These are phyloP conservation scores for Harpalus rufipes DNA, from an alignment of 2,888 invertebrate species.

Conservation along the genomic window DNA sequence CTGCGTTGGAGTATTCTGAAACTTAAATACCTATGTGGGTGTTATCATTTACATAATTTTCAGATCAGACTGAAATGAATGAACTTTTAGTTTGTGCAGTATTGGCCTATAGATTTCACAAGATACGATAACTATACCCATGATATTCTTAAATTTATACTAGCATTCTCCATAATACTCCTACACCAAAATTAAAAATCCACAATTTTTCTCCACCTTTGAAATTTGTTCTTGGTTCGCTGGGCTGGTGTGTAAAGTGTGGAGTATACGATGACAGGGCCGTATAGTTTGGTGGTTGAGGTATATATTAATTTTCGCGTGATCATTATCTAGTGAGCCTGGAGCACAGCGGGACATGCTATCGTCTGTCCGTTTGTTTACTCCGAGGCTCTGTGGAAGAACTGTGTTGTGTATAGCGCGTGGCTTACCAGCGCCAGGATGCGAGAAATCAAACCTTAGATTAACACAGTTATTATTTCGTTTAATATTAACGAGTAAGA, in stretches of 20 bases:
- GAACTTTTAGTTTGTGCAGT: conserved; percentile 3
- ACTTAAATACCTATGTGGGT: background rate
- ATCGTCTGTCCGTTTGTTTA: conserved; percentile 50
- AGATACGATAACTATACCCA: conserved; percentile 12
- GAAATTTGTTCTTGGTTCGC: background rate
- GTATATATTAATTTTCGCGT: conserved; percentile 55
- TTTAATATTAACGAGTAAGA: too few species aligned
- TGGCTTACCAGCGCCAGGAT: conserved; percentile 16
- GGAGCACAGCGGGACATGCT: conserved; percentile 33
- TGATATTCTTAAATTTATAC: background rate
- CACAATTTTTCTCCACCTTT: background rate
- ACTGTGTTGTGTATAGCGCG: conserved; percentile 17
- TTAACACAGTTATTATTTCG: background rate
- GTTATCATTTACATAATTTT: conserved; percentile 22
- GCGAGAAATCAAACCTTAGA: background rate
- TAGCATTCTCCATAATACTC: conserved; percentile 1
- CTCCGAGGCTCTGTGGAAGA: conserved; percentile 38
- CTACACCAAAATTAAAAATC: conserved; percentile 11
- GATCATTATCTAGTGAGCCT: conserved; percentile 51
- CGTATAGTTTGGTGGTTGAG: conserved; percentile 1
- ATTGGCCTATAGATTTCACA: conserved; percentile 14
- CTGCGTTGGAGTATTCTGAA: conserved; percentile 4
- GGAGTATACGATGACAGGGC: conserved; percentile 39
- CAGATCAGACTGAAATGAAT: conserved; percentile 25
- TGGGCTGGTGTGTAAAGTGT: conserved; percentile 25